phyloP scores from a whole-genome alignment of 64 coral and sea anemone species.

The Trachythela sp. region DNA sequence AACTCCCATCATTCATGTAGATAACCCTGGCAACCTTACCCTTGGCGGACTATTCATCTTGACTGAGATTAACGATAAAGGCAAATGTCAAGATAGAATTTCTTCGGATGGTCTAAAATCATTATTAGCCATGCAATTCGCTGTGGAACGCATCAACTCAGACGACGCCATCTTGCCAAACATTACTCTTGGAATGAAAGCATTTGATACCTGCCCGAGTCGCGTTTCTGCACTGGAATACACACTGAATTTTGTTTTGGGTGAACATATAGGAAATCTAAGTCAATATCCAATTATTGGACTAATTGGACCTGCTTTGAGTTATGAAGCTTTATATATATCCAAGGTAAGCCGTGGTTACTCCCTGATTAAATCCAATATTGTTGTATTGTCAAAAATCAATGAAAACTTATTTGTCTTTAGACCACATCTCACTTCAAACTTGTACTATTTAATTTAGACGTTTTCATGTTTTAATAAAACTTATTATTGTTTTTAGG shows the following conservation, averaged over 20 bases:
- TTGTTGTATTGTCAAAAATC: too few relatives aligned
- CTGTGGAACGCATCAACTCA: slow-evolving; percentile 70
- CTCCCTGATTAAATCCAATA: too few relatives aligned
- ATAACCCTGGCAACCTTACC: not conserved
- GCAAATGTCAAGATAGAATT: too few relatives aligned
- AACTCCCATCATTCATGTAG: not conserved
- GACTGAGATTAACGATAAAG: too few relatives aligned
- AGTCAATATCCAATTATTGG: slow-evolving; percentile 37
- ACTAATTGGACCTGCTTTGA: not conserved
- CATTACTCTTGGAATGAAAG: slow-evolving; percentile 66
- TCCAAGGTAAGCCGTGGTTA: too few relatives aligned
- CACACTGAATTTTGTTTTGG: slow-evolving; percentile 69
- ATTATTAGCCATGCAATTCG: slow-evolving; percentile 62
- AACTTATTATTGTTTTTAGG: not conserved
- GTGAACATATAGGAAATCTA: slow-evolving; percentile 29
- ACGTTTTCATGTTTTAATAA: slow-evolving; percentile 59
- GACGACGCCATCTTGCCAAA: slow-evolving; percentile 48
- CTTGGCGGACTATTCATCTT: not conserved
- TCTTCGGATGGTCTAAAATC: too few relatives aligned
- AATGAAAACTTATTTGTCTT: too few relatives aligned
- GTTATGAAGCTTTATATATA: not conserved
- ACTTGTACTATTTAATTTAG: too few relatives aligned
- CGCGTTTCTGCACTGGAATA: slow-evolving; percentile 69
- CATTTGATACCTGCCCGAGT: slow-evolving; percentile 70
- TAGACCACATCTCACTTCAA: too few relatives aligned